Base-by-base conservation (phyloP, 2,113 vertebrate species). In the Eupsittula cactorum region DNA sequence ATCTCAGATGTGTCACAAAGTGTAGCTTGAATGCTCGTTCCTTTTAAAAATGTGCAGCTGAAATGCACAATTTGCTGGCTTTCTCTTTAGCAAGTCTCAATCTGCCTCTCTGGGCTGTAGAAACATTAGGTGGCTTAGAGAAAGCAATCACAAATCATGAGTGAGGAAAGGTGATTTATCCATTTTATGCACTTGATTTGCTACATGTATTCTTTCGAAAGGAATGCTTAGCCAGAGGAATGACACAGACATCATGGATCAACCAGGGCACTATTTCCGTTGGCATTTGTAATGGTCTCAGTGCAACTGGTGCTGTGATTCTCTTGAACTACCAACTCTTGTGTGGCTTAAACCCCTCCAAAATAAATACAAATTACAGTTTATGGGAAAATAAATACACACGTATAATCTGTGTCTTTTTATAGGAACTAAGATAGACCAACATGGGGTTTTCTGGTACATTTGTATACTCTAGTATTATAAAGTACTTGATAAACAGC, bases 1-100 rank as follows among this genome's bases (percentile, higher is more conserved):
- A 87, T 74, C 92, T 91, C 86, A n/a, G 24, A 65, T 11, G 49
- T 82, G 83, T 74, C 92, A 92, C 89, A 57, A 93, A 96, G 80
- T 23, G 67, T 52, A 74, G 59, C 68, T 19, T 9, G 70, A 91
- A 71, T 19, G 31, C 70, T 94, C 70, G 12, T 76, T 93, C 67
- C 74, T 82, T 68, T 73, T 24, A 46, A 60, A 92, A 89, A 91
- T 14, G 35, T 23, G 20, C 13, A 7, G 25, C 3, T 49, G 88
- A 96, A 94, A 94, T 35, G 86, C 2, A 1, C 55, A 47, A 63
- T 92, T 93, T 93, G 70, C 71, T 1, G 0, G 87, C 85, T 84
- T 82, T 86, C 86, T 85, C 77, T 89, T 93, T 27, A 76, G 73
- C 13, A 53, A 49, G 49, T 19, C 88, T 82, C 68, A 89, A 35